Evolutionary conservation across 2,888 invertebrate species (phyloP), one percentile per base, ranked within the genome.

Genomic region (Neocrepidodera transversa): DNA sequence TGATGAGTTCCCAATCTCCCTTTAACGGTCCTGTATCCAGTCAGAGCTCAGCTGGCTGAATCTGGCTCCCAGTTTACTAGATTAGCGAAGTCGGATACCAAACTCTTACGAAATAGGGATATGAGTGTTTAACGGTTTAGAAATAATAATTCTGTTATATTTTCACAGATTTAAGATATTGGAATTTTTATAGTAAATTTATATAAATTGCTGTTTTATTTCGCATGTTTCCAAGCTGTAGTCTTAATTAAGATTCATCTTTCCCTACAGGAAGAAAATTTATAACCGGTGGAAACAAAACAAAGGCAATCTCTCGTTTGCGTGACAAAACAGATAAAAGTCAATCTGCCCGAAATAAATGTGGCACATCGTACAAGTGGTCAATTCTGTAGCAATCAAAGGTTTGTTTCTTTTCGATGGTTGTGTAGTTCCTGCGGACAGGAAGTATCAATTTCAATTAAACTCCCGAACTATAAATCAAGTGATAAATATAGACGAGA

Each of bases 361-460:
- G 20, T 16, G n/a, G 8, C 16, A 30, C 23, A 6, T n/a, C 17
- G 6, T 38, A 11, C 40, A 42, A 51, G 30, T 18, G 53, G 35
- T 11, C 23, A 43, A 36, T 42, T 45, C 43, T 32, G 23, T 36
- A 16, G n/a, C 23, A 54, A 35, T 36, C 32, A 45, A 54, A 54
- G 35, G 51, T 35, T 47, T 59, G 55, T 48, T 56, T 60, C 60
- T 59, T 48, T 56, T 60, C 60, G 62, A 64, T 62, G 58, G 62
- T 65, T 35, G 62, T 52, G 40, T 56, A 57, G 58, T 67, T 71
- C 72, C 69, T 68, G 67, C 63, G 60, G 66, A 69, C 75, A 75
- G 78, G 78, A 78, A 78, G 78, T 78, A 78, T 77, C 76, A 78
- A 78, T 78, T 76, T 76, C 75, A 77, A 78, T 77, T 77, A 76